Evolutionary conservation across 1,140 invertebrate species (phyloP), one percentile per base, ranked within the genome.

Genomic region (Papilio dardanus): DNA sequence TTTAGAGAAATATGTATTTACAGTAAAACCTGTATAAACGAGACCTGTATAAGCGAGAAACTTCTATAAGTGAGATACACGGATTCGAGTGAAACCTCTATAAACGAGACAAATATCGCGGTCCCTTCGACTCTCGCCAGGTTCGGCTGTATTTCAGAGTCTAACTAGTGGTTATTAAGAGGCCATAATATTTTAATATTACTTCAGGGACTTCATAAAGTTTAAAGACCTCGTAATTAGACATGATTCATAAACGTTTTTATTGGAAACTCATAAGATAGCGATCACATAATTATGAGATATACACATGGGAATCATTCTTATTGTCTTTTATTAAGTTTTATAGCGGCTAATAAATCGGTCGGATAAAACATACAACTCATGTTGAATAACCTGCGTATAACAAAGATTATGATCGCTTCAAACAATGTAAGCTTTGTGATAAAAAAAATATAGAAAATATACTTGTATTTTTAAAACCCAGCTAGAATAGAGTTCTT

Each of bases 191-290:
- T 37, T 19, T 46, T n/a, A 46, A 7, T 46, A 46, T n/a, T 46
- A 37, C 6, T n/a, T 24, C 67, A 31, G 50, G 21, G 42, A 21
- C 46, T 33, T 73, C n/a, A n/a, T 19, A 37, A 73, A 73, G 71
- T 73, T 73, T 73, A 35, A 73, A 73, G 71, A 73, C 71, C 71
- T 73, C 33, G 16, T 73, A 73, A 73, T 73, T 73, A 73, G 35
- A 71, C 7, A 37, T 73, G 71, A 73, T 58, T 73, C 71, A 73
- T 30, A 54, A 73, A 54, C 28, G 46, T 73, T 73, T 73, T 73
- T 73, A 73, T 73, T 73, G 71, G 46, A 73, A 73, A 58, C 46
- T 73, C 71, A 73, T 73, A 58, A 73, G 71, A 73, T 73, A 73
- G 46, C 28, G 42, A 73, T 73, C 71, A 3, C 30, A 33, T 71